phyloP scores from a whole-genome alignment of 1,140 invertebrate species.

The Hylaeus volcanicus region DNA sequence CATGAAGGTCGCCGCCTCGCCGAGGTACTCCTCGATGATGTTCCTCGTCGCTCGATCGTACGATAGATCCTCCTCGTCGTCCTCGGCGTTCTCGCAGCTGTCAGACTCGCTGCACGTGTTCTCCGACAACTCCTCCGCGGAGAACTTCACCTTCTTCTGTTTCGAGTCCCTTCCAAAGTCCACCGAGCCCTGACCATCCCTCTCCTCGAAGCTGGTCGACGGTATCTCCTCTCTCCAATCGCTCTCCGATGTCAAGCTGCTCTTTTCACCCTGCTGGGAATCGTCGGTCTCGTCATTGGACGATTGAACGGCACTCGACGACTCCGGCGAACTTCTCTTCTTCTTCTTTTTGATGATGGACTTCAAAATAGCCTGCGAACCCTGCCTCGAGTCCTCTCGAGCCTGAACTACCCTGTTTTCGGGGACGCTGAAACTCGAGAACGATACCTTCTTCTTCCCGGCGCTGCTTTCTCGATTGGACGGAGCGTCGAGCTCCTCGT shows the following conservation, averaged over 20 bases:
- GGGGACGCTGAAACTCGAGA: slow-evolving; percentile 29
- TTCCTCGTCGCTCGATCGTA: slow-evolving; percentile 18
- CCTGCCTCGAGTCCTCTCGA: neutral
- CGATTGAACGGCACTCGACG: neutral
- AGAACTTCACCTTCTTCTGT: slow-evolving; percentile 46
- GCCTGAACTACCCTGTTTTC: neutral
- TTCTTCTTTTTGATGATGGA: slow-evolving; percentile 63
- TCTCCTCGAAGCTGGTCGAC: slow-evolving; percentile 10
- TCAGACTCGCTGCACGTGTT: slow-evolving; percentile 46
- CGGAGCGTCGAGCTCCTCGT: slow-evolving; percentile 5
- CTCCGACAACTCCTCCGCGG: slow-evolving; percentile 2
- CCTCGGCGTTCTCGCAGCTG: slow-evolving; percentile 25
- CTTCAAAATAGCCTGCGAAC: slow-evolving; percentile 27
- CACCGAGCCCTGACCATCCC: neutral
- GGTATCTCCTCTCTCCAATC: neutral
- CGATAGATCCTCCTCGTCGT: neutral
- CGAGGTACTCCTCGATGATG: slow-evolving; percentile 67
- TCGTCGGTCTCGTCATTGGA: slow-evolving; percentile 42
- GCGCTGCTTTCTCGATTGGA: neutral
- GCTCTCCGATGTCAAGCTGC: neutral
- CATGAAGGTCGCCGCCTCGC: slow-evolving; percentile 69
- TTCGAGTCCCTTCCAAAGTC: neutral
- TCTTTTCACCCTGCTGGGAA: slow-evolving; percentile 7
- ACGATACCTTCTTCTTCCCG: slow-evolving; percentile 65
- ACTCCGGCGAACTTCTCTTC: slow-evolving; percentile 18